phyloP scores from a whole-genome alignment of 1,140 invertebrate genomes.

The Cephus cinctus region DNA sequence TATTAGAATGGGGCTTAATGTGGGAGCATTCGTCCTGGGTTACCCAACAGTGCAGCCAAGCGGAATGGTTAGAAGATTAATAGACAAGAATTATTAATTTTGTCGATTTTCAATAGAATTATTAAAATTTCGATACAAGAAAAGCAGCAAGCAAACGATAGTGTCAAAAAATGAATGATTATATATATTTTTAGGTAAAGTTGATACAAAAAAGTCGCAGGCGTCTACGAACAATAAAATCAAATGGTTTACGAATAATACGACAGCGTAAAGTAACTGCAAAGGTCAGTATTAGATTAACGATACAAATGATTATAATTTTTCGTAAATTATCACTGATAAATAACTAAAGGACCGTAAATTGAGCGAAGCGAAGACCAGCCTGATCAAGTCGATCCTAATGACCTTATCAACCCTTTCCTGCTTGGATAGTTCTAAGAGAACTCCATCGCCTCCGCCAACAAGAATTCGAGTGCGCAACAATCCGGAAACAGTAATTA shows the following conservation, averaged over 20 bases:
- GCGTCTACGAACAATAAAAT: slow-evolving; percentile 53
- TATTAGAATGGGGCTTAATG: slow-evolving; percentile 49
- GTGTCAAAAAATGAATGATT: too few relatives aligned
- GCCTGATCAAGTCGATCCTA: slow-evolving; percentile 40
- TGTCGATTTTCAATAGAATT: too few relatives aligned
- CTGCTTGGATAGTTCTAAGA: slow-evolving; percentile 40
- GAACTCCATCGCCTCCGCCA: slow-evolving; percentile 40
- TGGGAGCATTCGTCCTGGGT: slow-evolving; percentile 49
- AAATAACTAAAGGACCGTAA: slow-evolving; percentile 10
- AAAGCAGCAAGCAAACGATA: too few relatives aligned
- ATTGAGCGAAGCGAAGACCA: slow-evolving; percentile 39
- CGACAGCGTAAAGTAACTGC: slow-evolving; percentile 20
- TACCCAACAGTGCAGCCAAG: slow-evolving; percentile 53
- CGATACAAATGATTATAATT: slow-evolving; percentile 9
- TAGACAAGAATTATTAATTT: too few relatives aligned
- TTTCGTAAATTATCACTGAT: not conserved
- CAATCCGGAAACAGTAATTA: slow-evolving; percentile 38
- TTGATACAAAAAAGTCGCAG: slow-evolving; percentile 54
- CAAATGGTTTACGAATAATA: slow-evolving; percentile 51
- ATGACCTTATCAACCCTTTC: slow-evolving; percentile 46
- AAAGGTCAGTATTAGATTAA: slow-evolving; percentile 6
- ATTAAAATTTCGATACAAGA: too few relatives aligned
- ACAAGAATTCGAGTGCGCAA: slow-evolving; percentile 41
- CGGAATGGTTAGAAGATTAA: slow-evolving; percentile 55
- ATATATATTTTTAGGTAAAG: slow-evolving; percentile 45